Percentiles rank a stretch among this genome's conserved stretches.
phyloP scores from a whole-genome alignment of 35 echinoderm and acorn worm genomes.

The Ophiothrix spiculata region DNA sequence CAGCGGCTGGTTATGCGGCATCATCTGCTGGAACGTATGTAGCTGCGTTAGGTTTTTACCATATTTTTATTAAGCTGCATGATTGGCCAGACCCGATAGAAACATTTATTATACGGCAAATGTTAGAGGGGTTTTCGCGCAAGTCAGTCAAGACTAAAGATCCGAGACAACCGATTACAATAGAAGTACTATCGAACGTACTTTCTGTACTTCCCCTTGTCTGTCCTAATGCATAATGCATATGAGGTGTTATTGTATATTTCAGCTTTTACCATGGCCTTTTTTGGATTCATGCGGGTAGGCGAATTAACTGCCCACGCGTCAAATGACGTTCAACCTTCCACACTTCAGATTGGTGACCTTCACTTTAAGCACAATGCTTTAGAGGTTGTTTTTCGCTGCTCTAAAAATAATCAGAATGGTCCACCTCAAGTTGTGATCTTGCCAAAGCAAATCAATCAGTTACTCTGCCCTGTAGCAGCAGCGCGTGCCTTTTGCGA shows the following conservation, averaged over 20 bases:
- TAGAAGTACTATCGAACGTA: background rate
- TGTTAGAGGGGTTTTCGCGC: too few species aligned
- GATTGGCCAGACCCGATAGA: too few species aligned
- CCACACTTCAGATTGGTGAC: background rate
- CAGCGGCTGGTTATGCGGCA: too few species aligned
- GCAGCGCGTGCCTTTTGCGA: background rate
- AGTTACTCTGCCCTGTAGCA: background rate
- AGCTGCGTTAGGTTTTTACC: too few species aligned
- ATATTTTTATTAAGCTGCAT: too few species aligned
- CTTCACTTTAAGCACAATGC: background rate
- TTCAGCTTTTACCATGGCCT: background rate
- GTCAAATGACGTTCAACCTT: background rate
- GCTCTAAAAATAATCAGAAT: background rate
- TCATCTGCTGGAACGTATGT: too few species aligned
- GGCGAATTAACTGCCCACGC: background rate
- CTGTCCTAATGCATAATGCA: background rate
- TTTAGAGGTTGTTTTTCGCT: background rate
- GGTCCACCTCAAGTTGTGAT: background rate
- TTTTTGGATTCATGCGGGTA: background rate
- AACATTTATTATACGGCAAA: too few species aligned
- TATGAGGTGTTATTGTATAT: background rate
- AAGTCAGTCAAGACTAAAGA: too few species aligned
- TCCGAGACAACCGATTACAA: background rate
- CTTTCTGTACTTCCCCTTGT: background rate
- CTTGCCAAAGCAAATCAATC: background rate